phyloP scores from a whole-genome alignment of 2,888 invertebrate species.

The Chelonus formosanus region DNA sequence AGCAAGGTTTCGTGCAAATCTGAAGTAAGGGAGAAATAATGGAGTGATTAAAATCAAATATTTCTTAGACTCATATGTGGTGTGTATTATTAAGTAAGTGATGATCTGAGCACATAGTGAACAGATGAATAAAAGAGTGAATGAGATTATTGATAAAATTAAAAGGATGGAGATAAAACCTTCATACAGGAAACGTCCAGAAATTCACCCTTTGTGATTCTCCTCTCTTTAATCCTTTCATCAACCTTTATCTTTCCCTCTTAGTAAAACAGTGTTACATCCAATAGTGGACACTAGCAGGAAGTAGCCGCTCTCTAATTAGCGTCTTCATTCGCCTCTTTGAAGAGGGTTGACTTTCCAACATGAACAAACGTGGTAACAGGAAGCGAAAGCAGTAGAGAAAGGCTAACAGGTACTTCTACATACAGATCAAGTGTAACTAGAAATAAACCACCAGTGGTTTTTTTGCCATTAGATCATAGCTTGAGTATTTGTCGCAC shows the following conservation, averaged over 20 bases:
- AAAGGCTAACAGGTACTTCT: constrained; percentile 6
- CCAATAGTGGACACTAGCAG: constrained; percentile 39
- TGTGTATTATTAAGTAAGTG: no score
- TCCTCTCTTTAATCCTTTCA: constrained; percentile 13
- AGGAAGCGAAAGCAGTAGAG: constrained; percentile 5
- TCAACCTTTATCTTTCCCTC: neutral
- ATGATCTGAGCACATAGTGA: no score
- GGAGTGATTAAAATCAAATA: constrained; percentile 7
- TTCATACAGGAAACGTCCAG: constrained; percentile 3
- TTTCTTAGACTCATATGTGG: neutral
- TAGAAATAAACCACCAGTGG: neutral
- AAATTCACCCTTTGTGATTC: neutral
- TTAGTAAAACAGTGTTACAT: constrained; percentile 28
- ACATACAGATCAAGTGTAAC: neutral
- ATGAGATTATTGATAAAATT: no score
- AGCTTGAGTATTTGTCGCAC: constrained; percentile 18
- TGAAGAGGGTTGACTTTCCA: constrained; percentile 43
- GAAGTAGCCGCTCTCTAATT: constrained; percentile 55
- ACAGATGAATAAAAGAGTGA: no score
- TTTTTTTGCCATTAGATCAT: constrained; percentile 20
- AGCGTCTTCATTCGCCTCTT: constrained; percentile 55
- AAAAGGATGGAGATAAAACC: no score
- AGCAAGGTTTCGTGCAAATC: neutral
- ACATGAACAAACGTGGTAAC: constrained; percentile 5
- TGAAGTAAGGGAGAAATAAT: neutral